Conservation (phyloP, 2,113 vertebrate species). For the Reinhardtius hippoglossoides region DNA sequence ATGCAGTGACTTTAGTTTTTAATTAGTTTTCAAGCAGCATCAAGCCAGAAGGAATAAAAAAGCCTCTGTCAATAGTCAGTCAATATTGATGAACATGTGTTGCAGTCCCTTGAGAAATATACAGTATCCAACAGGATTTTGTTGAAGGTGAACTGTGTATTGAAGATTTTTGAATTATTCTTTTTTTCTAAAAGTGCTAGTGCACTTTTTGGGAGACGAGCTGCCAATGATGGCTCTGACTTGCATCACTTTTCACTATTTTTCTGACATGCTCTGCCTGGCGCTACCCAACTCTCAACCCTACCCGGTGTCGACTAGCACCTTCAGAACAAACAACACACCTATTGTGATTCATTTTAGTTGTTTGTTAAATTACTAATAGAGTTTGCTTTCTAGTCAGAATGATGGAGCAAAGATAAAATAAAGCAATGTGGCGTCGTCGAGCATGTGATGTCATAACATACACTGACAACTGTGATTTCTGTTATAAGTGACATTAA, state of each 20-base stretch:
- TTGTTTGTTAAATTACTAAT: neutral
- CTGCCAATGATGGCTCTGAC: conserved; percentile 33
- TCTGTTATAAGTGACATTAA: neutral
- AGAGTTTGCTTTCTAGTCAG: neutral
- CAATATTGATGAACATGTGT: conserved; percentile 20
- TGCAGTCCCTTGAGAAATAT: conserved; percentile 33
- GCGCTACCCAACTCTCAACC: neutral
- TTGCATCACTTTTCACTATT: conserved; percentile 32
- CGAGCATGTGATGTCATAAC: too few species aligned
- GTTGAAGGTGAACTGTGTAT: conserved; percentile 3
- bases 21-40: neutral
- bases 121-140: conserved; percentile 19
- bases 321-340: conserved; percentile 5
- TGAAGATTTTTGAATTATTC: conserved; percentile 9
- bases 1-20: conserved; percentile 2
- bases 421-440: neutral
- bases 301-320: neutral
- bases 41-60: conserved; percentile 22
- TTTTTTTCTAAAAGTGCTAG: conserved; percentile 5
- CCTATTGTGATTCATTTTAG: neutral
- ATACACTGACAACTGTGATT: neutral
- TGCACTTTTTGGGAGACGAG: conserved; percentile 13
- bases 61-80: conserved; percentile 7
- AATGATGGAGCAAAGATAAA: neutral
- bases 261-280: conserved; percentile 19